Percentiles rank a stretch among this genome's conserved stretches.
Conservation (phyloP, 2,888 invertebrate species). For the Muschampia plurimacula region DNA sequence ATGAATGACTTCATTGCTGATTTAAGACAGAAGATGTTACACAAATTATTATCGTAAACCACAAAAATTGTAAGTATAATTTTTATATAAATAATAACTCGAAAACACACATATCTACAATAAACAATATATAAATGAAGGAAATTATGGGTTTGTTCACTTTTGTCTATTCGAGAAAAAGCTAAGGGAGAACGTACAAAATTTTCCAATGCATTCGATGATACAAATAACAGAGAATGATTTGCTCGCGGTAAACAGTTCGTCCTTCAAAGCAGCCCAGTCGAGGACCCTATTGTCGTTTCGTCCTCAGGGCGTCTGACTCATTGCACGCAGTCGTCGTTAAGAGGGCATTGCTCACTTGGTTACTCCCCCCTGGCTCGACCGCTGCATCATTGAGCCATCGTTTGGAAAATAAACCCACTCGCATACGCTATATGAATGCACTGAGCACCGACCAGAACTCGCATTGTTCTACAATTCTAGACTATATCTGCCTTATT, state of each 20-base stretch:
- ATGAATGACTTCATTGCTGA: neutral
- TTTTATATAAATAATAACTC: no score
- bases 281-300: slow-evolving; percentile 83
- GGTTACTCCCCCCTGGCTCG: slow-evolving; percentile 69
- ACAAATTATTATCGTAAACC: no score
- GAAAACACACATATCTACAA: neutral
- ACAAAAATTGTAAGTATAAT: no score
- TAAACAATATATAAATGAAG: neutral
- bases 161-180: neutral
- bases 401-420: slow-evolving; percentile 56
- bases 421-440: slow-evolving; percentile 19
- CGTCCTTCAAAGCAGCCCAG: slow-evolving; percentile 77
- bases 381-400: slow-evolving; percentile 61
- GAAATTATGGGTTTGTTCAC: neutral
- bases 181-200: slow-evolving; percentile 10
- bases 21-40: no score
- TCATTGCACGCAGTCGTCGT: slow-evolving; percentile 79
- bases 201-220: slow-evolving; percentile 51
- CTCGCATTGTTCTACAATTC: slow-evolving; percentile 70
- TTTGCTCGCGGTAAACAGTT: slow-evolving; percentile 68
- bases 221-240: slow-evolving; percentile 52
- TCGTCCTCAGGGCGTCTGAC: slow-evolving; percentile 83
- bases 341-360: slow-evolving; percentile 84
- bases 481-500: slow-evolving; percentile 60
- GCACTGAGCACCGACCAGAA: slow-evolving; percentile 65